phyloP scores from a whole-genome alignment of 2,113 vertebrate species.

The Puffinus mauretanicus region DNA sequence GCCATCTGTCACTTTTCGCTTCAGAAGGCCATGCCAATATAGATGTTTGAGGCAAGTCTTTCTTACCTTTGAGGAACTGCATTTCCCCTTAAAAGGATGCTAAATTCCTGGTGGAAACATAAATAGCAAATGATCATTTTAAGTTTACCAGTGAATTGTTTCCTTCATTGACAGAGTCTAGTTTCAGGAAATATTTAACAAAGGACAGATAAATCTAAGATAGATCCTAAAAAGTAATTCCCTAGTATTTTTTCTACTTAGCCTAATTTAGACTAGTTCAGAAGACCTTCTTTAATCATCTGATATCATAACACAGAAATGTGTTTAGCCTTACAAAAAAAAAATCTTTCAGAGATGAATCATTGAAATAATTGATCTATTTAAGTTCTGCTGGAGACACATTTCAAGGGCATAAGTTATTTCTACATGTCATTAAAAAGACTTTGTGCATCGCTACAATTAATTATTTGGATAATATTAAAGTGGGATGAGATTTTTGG shows the following conservation, averaged over 20 bases:
- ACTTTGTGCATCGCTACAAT: not conserved
- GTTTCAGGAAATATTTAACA: not conserved
- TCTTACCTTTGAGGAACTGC: not conserved
- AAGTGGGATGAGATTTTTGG: slow-evolving; percentile 7
- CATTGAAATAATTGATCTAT: slow-evolving; percentile 60
- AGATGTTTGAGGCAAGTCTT: not conserved
- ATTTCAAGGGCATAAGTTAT: slow-evolving; percentile 58
- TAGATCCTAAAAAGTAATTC: not conserved
- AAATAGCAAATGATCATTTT: not conserved
- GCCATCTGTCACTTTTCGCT: not conserved
- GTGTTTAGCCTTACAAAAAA: slow-evolving; percentile 34
- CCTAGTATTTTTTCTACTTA: not conserved
- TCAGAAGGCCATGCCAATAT: not conserved
- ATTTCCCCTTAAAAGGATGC: not conserved
- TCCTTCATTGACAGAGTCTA: not conserved
- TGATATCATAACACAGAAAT: slow-evolving; percentile 30
- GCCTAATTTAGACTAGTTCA: not conserved
- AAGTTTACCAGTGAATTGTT: not conserved
- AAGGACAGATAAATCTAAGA: not conserved
- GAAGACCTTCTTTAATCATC: slow-evolving; percentile 17
- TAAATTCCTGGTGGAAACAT: not conserved
- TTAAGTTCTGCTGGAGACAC: slow-evolving; percentile 33
- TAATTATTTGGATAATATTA: slow-evolving; percentile 48
- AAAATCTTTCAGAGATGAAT: slow-evolving; percentile 5
- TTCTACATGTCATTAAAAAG: slow-evolving; percentile 51